Base-by-base conservation (phyloP, 2,797 vertebrate genomes). In the Sarcoramphus papa region DNA sequence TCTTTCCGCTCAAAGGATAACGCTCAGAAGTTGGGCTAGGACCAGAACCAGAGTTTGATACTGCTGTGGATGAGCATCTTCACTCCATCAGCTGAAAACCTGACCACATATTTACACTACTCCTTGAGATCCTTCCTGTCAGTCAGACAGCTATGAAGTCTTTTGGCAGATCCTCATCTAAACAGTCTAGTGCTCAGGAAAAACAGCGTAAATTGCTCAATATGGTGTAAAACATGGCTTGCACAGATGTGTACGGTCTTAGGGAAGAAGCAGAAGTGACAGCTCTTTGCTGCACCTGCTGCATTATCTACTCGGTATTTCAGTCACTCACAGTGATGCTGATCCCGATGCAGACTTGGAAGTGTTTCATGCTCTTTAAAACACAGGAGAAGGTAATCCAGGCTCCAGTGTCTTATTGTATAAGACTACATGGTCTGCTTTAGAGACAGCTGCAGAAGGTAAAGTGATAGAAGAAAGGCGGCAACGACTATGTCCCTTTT, bases 41-140 rank as follows among this genome's bases (percentile, higher is more conserved):
- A 60, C 14, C 53, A 74, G 31, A 79, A 64, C 3, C 21, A 45
- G 63, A 67, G 19, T 56, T 62, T 48, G 35, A 25, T 74, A 33
- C 7, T 68, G 22, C 62, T 92, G 30, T 73, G 47, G 33, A 54
- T 70, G 35, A 53, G 21, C 22, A 35, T 24, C 12, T 30, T 79
- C 43, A 10, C 13, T 70, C 45, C 31, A 22, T 20, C 37, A 23
- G 15, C 45, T 51, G 35, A 78, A 62, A 35, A 51, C 21, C 24
- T 68, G 41, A 8, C 1, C 2, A 35, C 0, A 0, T 62, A 27
- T 82, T 86, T 81, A 37, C 14, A 5, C 10, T 40, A 5, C 17
- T 87, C 33, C 67, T 88, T 5, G 1, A 92, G 68, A 91, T 41
- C n/a, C 40, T n/a, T 72, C 37, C 56, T 90, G 17, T 15, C 33